Base-by-base conservation (phyloP, 2,888 invertebrate species). In the Cotesia congregata region DNA sequence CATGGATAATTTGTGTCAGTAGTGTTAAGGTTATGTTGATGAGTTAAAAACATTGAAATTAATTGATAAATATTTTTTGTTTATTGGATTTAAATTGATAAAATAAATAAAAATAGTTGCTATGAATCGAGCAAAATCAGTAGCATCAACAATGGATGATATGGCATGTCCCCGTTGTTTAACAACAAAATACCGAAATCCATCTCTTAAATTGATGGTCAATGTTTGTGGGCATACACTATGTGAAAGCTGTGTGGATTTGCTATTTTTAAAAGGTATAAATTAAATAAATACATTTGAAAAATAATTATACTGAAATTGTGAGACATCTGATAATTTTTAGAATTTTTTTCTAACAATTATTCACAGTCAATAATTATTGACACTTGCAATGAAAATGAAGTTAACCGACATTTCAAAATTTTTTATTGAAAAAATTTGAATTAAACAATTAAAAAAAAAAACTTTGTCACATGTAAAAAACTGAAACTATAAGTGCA, bases 151-250 rank as follows among this genome's bases (percentile, higher is more conserved):
- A 20, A 95, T 77, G 77, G 77, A 77, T 82, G 96, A 96, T 84
- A 94, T 95, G 90, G 95, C 94, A 40, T 98, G 98, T 91, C 98
- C 98, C 79, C 93, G 98, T 90, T 99, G 99, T 91, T 97, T 98
- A 92, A 98, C 98, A 61, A 97, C 94, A 69, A 98, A 98, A 91
- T 98, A 98, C 89, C 93, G 98, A 90, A 99, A 99, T 91, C 98
- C 98, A 59, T 96, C 97, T 0, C 90, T 99, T 75, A 98, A 98
- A 89, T 93, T 99, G 91, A 95, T 99, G 96, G 98, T 99, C 79
- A 99, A 99, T 90, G 94, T 97, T 75, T 99, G 99, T 90, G 99
- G 99, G 41, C 99, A 99, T 91, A 96, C 97, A 61, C 91, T 99
- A 84, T 99, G 99, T 91, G 98, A 98, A 90, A 98, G 95, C 88